Conservation (phyloP, 2,113 vertebrate genomes). For the Thomomys bottae region DNA sequence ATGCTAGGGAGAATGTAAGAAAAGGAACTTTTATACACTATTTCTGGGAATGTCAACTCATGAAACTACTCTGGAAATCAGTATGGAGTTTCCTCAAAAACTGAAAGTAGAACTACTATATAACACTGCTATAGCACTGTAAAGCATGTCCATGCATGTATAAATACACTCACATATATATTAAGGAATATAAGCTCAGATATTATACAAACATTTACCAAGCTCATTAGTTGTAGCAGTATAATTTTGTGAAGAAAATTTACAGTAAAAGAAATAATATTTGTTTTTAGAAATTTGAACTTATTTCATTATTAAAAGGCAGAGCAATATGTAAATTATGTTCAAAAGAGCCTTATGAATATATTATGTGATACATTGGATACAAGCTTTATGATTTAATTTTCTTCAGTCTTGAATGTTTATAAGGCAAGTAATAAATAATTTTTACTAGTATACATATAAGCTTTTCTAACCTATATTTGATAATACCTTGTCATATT, state of each 20-base stretch:
- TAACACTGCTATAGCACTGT: no score
- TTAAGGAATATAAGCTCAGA: no score
- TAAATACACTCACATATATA: no score
- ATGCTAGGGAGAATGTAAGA: no score
- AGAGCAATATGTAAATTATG: neutral
- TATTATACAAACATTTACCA: no score
- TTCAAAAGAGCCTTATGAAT: constrained; percentile 35
- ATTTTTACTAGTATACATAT: constrained; percentile 15
- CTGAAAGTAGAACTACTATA: no score
- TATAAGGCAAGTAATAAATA: constrained; percentile 2
- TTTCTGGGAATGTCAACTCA: no score
- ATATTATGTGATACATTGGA: constrained; percentile 4
- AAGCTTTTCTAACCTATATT: constrained; percentile 26
- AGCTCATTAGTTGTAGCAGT: neutral
- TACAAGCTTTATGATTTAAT: neutral
- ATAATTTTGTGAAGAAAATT: neutral
- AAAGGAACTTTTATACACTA: no score
- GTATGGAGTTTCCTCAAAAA: no score
- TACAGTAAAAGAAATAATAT: neutral
- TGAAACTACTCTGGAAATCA: no score
- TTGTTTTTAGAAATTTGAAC: constrained; percentile 31
- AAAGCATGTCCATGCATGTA: no score
- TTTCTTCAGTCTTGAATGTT: constrained; percentile 30
- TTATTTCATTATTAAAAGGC: constrained; percentile 2
- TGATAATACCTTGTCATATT: neutral